These are phyloP conservation scores for Pseudotriccus pelzelni DNA, from an alignment of 2,797 vertebrate species.

Conservation along the genomic window DNA sequence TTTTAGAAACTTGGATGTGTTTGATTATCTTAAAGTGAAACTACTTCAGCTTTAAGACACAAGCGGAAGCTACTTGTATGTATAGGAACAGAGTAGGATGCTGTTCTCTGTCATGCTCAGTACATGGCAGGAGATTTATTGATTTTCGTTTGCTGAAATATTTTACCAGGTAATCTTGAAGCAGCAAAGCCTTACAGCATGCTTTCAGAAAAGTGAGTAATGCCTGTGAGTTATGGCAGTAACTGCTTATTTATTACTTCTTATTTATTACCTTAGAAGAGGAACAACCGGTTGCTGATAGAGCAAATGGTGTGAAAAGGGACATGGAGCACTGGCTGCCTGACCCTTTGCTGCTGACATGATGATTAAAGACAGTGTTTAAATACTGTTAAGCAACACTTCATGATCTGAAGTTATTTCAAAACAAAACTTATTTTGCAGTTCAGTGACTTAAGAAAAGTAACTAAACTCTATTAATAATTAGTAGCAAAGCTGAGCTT, in stretches of 20 bases:
- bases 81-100: background rate
- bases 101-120: rapidly evolving
- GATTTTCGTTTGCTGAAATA: background rate
- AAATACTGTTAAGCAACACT: background rate
- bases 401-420: background rate
- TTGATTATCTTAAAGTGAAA: background rate
- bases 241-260: background rate
- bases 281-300: background rate
- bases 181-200: background rate
- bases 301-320: background rate
- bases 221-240: background rate
- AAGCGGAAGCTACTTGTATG: background rate
- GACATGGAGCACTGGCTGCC: background rate
- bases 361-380: background rate
- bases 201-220: background rate
- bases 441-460: background rate
- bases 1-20: background rate
- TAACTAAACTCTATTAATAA: background rate
- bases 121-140: background rate
- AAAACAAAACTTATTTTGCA: background rate
- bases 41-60: background rate
- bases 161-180: background rate
- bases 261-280: background rate
- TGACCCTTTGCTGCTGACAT: background rate
- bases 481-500: background rate